Conservation (phyloP, 2,113 vertebrate genomes). For the Varanus komodoensis region DNA sequence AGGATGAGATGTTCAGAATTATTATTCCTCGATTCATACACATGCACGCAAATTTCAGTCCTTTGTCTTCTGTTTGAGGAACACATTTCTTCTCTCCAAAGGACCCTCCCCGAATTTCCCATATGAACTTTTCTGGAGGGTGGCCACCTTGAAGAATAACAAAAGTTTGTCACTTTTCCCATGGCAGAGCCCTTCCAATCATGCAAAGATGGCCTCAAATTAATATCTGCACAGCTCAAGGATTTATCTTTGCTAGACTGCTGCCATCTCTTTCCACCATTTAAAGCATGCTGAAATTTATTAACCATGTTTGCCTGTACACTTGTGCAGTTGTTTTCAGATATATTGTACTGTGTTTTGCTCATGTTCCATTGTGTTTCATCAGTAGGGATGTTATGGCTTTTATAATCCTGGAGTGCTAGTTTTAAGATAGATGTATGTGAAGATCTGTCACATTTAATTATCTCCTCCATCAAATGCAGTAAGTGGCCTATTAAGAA, state of each 20-base stretch:
- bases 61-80: too few relatives aligned
- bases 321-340: constrained; percentile 64
- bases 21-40: too few relatives aligned
- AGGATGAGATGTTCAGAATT: too few relatives aligned
- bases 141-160: neutral
- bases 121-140: too few relatives aligned
- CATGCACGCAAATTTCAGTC: too few relatives aligned
- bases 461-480: constrained; percentile 76
- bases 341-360: constrained; percentile 65
- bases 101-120: too few relatives aligned
- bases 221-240: neutral
- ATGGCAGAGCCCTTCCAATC: neutral
- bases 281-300: neutral
- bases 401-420: constrained; percentile 76
- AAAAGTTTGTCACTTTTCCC: neutral
- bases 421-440: constrained; percentile 74
- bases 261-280: neutral
- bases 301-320: neutral
- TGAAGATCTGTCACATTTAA: constrained; percentile 77
- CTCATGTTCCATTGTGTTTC: constrained; percentile 69
- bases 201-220: neutral
- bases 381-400: constrained; percentile 66
- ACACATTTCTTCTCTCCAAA: too few relatives aligned
- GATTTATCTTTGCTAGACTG: neutral
- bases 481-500: constrained; percentile 72